Conservation (phyloP, 2,113 vertebrate species). For the Potamarius usumacintae region DNA sequence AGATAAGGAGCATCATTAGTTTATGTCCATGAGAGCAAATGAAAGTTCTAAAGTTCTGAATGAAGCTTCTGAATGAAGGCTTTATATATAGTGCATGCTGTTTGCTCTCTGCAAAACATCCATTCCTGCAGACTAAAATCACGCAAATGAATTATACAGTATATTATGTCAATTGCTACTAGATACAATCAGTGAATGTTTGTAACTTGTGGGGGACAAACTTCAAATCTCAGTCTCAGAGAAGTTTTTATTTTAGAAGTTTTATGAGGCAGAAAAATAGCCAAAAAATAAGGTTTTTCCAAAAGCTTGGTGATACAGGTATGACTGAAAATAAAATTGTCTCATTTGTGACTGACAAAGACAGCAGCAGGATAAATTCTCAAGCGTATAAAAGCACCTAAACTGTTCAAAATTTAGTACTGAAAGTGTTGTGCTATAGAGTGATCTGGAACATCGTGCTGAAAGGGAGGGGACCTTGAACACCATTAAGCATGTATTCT, state of each 20-base stretch:
- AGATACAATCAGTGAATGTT: too few species aligned
- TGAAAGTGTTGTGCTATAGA: background rate
- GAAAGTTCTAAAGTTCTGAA: background rate
- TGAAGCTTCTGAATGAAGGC: background rate
- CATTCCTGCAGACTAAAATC: background rate
- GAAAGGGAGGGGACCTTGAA: too few species aligned
- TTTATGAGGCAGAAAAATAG: background rate
- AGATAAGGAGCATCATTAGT: background rate
- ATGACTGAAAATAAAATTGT: background rate
- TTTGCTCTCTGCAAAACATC: background rate
- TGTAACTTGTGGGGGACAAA: too few species aligned
- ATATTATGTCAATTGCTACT: too few species aligned
- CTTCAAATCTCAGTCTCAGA: too few species aligned
- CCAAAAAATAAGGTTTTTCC: background rate
- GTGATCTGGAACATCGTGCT: background rate
- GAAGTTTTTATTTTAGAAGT: background rate
- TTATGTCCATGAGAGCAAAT: background rate
- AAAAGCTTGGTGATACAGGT: background rate
- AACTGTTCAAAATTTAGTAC: background rate
- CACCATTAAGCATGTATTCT: background rate
- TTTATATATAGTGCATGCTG: slow-evolving; percentile 2
- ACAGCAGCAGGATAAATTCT: background rate
- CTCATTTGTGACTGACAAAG: background rate
- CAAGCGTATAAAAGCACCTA: background rate
- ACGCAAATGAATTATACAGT: too few species aligned